Conservation (phyloP, 2,113 vertebrate species). For the Pollimyrus isidori region DNA sequence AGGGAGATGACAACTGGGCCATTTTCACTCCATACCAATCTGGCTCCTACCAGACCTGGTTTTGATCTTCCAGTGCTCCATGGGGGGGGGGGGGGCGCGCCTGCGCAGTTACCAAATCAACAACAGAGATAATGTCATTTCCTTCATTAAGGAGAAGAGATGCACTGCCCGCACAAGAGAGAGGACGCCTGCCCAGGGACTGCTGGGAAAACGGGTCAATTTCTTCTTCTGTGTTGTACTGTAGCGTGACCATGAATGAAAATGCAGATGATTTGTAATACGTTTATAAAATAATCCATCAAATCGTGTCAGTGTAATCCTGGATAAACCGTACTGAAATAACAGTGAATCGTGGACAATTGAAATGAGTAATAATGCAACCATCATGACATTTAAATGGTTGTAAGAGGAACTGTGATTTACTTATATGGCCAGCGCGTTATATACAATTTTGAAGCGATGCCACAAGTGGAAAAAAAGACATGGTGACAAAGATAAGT, state of each 20-base stretch:
- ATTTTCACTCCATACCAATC: neutral
- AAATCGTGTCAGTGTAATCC: neutral
- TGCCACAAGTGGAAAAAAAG: neutral
- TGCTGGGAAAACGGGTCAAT: neutral
- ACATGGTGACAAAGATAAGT: neutral
- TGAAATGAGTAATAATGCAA: neutral
- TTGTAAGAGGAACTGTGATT: neutral
- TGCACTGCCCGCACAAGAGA: neutral
- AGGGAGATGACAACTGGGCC: neutral
- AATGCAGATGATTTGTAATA: neutral
- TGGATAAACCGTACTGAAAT: neutral
- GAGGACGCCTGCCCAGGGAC: neutral
- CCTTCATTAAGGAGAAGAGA: neutral
- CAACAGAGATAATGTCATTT: constrained; percentile 4
- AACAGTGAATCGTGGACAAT: neutral
- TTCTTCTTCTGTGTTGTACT: neutral
- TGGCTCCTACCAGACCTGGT: neutral
- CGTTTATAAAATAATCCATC: neutral
- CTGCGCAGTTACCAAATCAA: neutral
- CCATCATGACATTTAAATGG: neutral
- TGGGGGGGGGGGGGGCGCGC: neutral
- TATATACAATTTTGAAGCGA: neutral
- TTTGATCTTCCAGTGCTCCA: neutral
- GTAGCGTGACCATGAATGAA: neutral
- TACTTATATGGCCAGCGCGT: neutral